Evolutionary conservation across 2,888 invertebrate species (phyloP).

Genomic region (Agrochola litura): DNA sequence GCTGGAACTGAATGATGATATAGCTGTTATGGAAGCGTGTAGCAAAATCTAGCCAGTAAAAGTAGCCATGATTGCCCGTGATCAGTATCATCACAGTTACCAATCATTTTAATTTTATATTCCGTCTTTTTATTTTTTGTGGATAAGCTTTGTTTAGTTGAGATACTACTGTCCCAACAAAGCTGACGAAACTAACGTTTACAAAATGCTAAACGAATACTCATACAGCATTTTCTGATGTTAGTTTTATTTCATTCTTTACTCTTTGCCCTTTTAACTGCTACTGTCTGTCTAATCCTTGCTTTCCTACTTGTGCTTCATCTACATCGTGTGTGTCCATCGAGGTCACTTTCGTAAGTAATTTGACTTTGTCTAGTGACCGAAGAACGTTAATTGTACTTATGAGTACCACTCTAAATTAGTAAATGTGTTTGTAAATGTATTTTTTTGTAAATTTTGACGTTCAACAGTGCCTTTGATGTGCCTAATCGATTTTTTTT

Average conservation of each 20-base stretch:
- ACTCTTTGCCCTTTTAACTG: neutral
- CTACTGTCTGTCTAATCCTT: slow-evolving; percentile 47
- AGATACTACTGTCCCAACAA: too few relatives aligned
- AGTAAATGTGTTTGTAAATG: too few relatives aligned
- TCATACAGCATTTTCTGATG: neutral
- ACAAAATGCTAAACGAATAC: too few relatives aligned
- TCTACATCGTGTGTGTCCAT: slow-evolving; percentile 66
- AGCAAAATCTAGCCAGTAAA: neutral
- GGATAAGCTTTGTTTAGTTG: too few relatives aligned
- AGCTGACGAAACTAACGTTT: too few relatives aligned
- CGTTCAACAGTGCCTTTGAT: too few relatives aligned
- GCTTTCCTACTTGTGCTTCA: slow-evolving; percentile 52
- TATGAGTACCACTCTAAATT: neutral
- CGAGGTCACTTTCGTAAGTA: slow-evolving; percentile 66
- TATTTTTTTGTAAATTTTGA: too few relatives aligned
- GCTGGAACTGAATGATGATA: neutral
- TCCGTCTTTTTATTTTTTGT: neutral
- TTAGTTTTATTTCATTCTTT: neutral
- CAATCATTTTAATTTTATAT: neutral
- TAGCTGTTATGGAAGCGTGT: neutral
- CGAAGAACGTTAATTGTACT: neutral
- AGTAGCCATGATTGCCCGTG: neutral
- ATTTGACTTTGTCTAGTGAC: slow-evolving; percentile 59
- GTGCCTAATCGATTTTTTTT: too few relatives aligned
- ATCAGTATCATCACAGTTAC: neutral